Percentiles rank a stretch among this genome's conserved stretches.
Evolutionary conservation across 2,888 invertebrate species (phyloP).

Genomic region (Agrochola litura): DNA sequence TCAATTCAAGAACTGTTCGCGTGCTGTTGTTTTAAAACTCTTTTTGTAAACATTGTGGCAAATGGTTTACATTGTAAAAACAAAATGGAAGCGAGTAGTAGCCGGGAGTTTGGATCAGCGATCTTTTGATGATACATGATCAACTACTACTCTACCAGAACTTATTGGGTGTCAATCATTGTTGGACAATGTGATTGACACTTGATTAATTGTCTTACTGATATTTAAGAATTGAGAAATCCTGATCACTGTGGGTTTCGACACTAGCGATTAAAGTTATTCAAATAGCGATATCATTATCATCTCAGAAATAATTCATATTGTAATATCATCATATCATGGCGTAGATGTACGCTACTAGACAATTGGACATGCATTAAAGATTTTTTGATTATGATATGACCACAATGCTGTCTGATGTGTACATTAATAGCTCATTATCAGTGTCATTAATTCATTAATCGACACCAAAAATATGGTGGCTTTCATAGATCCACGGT

Average conservation of each 20-base stretch:
- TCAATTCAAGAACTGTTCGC: constrained; percentile 7
- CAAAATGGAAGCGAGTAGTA: constrained; percentile 10
- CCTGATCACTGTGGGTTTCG: constrained; percentile 4
- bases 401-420: neutral
- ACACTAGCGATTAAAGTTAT: constrained; percentile 29
- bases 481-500: neutral
- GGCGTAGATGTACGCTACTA: too few relatives aligned
- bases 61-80: constrained; percentile 27
- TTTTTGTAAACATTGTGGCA: constrained; percentile 23
- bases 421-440: neutral
- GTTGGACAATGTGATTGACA: constrained; percentile 36
- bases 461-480: neutral
- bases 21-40: constrained; percentile 27
- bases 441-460: neutral
- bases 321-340: constrained; percentile 12
- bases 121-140: constrained; percentile 32
- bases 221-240: constrained; percentile 32
- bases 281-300: constrained; percentile 20
- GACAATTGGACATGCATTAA: constrained; percentile 20
- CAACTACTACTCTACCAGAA: constrained; percentile 27
- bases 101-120: neutral
- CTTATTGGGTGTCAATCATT: constrained; percentile 47
- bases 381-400: constrained; percentile 16
- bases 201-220: constrained; percentile 40
- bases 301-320: constrained; percentile 27